Base-by-base conservation (phyloP, 2,797 vertebrate species). In the Syndactyla subalaris region DNA sequence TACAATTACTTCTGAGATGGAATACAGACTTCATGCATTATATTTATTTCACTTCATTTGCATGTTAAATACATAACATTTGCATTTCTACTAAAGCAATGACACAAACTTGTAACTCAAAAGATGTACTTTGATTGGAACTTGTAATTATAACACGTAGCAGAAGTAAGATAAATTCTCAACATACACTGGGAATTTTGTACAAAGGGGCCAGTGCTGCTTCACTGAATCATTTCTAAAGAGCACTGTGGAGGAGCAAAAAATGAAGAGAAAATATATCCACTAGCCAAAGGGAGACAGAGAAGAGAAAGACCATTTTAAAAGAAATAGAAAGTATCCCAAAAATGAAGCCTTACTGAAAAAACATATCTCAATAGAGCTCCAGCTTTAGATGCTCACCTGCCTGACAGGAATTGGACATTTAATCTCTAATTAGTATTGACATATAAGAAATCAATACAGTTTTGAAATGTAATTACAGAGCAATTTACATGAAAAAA, bases 21-120 rank as follows among this genome's bases (percentile, higher is more conserved):
- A 95, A 93, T 96, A 95, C 85, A 96, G 89, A 51, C 96, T 95
- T 96, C 77, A 85, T 94, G 95, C 86, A 87, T 97, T 97, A 95
- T 97, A 96, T 97, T 96, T 97, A 97, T 97, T 96, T 94, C 90
- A 90, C 83, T 94, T 95, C 90, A 96, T 97, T 97, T 97, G 93
- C 96, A 97, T 97, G 86, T 92, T 97, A 97, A 96, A 96, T 93
- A 91, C 95, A 96, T 94, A 96, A 97, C 78, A 97, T 97, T 97
- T 97, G 93, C 96, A 96, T 96, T 97, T 96, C 95, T 96, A 93
- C 94, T 94, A 93, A 96, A 94, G 77, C 72, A 92, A 85, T 46
- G 67, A 89, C 90, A 93, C 88, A 96, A 96, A 97, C 91, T 84
- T 95, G 93, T 95, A 96, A 90, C 81, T 89, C 82, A 92, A 95